A percentile compares a stretch with the other conserved stretches of the same genome.
These are phyloP conservation scores for Syngnathus typhle DNA, from an alignment of 2,113 vertebrate species.

Conservation along the genomic window DNA sequence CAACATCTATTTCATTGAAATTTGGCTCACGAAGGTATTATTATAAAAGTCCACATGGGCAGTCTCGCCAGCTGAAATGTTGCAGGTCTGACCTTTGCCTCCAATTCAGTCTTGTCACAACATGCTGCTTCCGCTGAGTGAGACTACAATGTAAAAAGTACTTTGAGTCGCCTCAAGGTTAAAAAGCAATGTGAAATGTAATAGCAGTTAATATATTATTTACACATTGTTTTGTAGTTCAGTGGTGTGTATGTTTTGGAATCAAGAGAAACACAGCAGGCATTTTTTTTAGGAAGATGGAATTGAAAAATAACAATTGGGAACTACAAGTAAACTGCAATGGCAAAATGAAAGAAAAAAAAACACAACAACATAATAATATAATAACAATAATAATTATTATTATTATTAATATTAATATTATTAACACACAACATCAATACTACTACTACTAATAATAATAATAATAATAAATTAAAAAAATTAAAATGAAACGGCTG, in stretches of 20 bases:
- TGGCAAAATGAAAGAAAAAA: too few relatives aligned
- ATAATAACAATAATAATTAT: too few relatives aligned
- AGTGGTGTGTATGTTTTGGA: not conserved
- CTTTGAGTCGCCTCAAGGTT: not conserved
- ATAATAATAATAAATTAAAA: too few relatives aligned
- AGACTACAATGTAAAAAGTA: not conserved
- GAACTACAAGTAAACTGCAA: too few relatives aligned
- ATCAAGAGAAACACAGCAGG: not conserved
- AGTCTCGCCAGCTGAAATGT: not conserved
- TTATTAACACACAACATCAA: too few relatives aligned
- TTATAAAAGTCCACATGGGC: not conserved
- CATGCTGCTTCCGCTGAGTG: not conserved
- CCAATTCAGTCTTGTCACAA: not conserved
- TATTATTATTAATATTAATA: too few relatives aligned
- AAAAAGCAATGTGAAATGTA: not conserved
- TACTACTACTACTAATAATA: too few relatives aligned
- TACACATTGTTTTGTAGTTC: not conserved
- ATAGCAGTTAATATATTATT: not conserved
- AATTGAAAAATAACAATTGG: not conserved
- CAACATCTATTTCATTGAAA: not conserved
- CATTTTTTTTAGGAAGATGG: not conserved
- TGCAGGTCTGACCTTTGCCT: not conserved
- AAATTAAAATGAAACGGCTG: too few relatives aligned
- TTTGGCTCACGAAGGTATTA: too few relatives aligned
- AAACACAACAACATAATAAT: too few relatives aligned